Percentiles rank a stretch among this genome's conserved stretches.
Evolutionary conservation across 2,113 vertebrate genomes (phyloP).

Genomic region (Sphyrna mokarran): DNA sequence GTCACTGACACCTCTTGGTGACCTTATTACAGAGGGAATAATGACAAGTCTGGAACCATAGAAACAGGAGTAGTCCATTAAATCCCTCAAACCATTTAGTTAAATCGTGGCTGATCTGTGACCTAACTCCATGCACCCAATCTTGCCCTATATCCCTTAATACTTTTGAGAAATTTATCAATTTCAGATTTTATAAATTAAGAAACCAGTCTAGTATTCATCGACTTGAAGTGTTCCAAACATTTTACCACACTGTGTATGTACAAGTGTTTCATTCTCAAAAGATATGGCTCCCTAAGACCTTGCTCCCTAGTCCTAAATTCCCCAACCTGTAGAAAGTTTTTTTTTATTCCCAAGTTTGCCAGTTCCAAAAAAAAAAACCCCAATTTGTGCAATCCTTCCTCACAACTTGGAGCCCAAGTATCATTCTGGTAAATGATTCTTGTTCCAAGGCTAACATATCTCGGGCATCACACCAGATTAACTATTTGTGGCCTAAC

Average conservation of each 20-base stretch:
- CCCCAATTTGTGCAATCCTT: not conserved
- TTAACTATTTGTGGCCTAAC: not conserved
- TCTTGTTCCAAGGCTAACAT: not conserved
- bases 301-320: no score
- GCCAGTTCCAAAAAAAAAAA: not conserved
- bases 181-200: not conserved
- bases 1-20: not conserved
- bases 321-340: no score
- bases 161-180: not conserved
- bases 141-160: not conserved
- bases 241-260: not conserved
- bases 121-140: not conserved
- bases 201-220: not conserved
- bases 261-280: not conserved
- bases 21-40: not conserved
- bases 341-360: no score
- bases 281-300: not conserved
- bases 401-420: not conserved
- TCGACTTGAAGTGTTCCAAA: not conserved
- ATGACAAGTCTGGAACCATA: not conserved
- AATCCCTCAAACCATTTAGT: not conserved
- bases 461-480: not conserved
- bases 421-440: not conserved
- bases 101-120: not conserved
- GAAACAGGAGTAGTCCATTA: not conserved